Evolutionary conservation across 2,113 vertebrate genomes (phyloP), one percentile per base, ranked within the genome.

Genomic region (Felis catus): DNA sequence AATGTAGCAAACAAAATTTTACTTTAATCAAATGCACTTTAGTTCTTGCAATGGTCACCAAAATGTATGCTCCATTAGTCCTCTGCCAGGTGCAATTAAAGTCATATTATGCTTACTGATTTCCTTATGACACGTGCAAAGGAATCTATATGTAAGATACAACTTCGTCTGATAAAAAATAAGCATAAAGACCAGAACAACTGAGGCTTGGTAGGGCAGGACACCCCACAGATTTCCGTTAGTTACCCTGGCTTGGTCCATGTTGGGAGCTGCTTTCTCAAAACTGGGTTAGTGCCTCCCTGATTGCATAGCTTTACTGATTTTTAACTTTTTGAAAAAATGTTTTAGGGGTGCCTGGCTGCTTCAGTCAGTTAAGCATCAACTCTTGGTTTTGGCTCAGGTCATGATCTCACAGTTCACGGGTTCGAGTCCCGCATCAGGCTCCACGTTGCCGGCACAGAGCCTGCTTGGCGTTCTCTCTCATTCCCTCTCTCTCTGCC

Each of bases 161-260:
- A 78, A 70, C 11, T 73, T 91, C n/a, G n/a, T 78, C 39, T 12
- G 89, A 51, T 68, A 89, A 85, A 81, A 82, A 21, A 29, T 2
- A 7, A 63, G 39, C 23, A 33, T 41, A n/a, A 58, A 51, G 27
- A 16, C 21, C 14, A 33, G 55, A 55, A 33, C 31, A 15, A 15
- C 0, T 6, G 39, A 88, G 4, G 36, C 53, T 13, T 31, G 29
- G 63, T 0, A 1, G 58, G 6, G 18, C 0, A 0, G 65, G 23
- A 7, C 4, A 19, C 21, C 0, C 45, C 2, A 16, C 5, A 3
- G n/a, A 41, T 65, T 27, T 48, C 68, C 14, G 74, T 41, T 58
- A 23, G 36, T 82, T 39, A 39, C 21, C 78, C 85, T 23, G 33
- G 18, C 51, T 79, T 51, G 25, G 31, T 83, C 39, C 41, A 51